These are phyloP conservation scores for Caprella mutica DNA, from an alignment of 2,888 invertebrate genomes.

Conservation along the genomic window DNA sequence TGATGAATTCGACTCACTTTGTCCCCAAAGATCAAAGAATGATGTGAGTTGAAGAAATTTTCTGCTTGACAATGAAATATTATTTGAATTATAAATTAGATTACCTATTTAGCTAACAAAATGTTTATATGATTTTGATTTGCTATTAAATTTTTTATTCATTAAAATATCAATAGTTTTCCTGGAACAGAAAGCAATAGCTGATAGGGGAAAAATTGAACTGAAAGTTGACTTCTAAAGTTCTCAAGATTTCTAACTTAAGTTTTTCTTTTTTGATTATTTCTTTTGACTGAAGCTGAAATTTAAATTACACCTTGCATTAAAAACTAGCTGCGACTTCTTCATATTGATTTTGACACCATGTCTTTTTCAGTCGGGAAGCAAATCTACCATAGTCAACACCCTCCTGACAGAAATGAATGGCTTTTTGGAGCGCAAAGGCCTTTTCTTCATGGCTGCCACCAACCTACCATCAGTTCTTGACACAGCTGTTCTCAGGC, in stretches of 20 bases:
- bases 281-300: no score
- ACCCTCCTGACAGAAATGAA: conserved; percentile 31
- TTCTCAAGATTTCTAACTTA: background rate
- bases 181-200: no score
- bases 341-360: background rate
- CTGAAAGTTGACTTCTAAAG: no score
- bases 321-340: background rate
- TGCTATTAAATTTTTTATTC: no score
- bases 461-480: conserved; percentile 29
- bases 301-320: background rate
- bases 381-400: conserved; percentile 32
- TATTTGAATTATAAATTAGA: no score
- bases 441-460: conserved; percentile 32
- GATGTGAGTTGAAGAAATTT: no score
- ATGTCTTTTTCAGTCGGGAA: conserved; percentile 21
- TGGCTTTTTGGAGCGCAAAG: conserved; percentile 22
- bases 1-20: conserved; percentile 93
- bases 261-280: background rate
- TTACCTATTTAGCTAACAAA: no score
- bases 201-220: no score
- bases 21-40: conserved; percentile 41
- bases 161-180: no score
- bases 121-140: no score
- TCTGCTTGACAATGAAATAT: no score
- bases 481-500: conserved; percentile 28